Base-by-base conservation (phyloP, 2,113 vertebrate genomes). In the Carassius auratus region DNA sequence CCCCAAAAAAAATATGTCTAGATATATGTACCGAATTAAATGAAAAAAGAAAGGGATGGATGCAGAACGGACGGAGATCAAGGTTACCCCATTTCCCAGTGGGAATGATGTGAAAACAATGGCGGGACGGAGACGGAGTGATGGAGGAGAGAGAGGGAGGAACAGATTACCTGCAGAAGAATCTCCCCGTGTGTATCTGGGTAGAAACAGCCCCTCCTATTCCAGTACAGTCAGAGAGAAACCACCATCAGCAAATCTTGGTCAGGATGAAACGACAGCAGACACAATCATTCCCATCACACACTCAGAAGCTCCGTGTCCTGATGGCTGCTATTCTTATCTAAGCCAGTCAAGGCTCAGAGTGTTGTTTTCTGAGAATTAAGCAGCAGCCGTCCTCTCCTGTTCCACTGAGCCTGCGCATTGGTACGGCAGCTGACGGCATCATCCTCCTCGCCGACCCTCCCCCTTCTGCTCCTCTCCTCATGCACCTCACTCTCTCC, bases 351-450 rank as follows among this genome's bases (percentile, higher is more conserved):
- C 30, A 61, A 85, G 86, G 59, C 8, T 88, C 90, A 89, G 88
- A 88, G 83, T 83, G 90, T 91, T 90, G 91, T 92, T 92, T 93
- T 92, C 91, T 92, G 92, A 91, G 94, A 93, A 94, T 92, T 93
- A 91, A 90, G 89, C 91, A 91, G 90, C 88, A 89, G 83, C 85
- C 91, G 61, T 84, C 64, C 89, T 42, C 57, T 88, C 71, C 89
- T 38, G 15, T 36, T 74, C 52, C 84, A 91, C 88, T 6, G 92
- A 92, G 94, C 86, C 89, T 94, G 93, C 91, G 93, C 94, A 92
- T 88, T 84, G 87, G 90, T 85, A 71, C 87, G 78, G 89, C 75
- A 90, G 93, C 90, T 91, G 91, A 92, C 92, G 90, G 59, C 77
- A 84, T 88, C 83, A 84, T 81, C 89, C 85, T 85, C 68, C 74